Evolutionary conservation across 2,797 vertebrate genomes (phyloP).

Genomic region (Microctenopoma stevenorrisi): DNA sequence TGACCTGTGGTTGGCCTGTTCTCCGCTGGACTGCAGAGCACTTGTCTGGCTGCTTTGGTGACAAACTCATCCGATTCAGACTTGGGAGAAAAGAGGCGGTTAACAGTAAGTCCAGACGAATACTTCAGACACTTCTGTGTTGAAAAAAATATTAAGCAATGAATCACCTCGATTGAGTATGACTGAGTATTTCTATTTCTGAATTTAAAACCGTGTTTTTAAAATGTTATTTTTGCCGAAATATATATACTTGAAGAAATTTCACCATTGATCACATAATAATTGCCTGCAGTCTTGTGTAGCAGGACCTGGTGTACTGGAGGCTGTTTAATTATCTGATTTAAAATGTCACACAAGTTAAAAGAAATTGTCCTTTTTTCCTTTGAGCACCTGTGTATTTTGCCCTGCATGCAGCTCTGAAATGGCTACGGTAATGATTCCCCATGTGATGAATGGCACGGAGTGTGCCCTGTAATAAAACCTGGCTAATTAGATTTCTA

Average conservation of each 20-base stretch:
- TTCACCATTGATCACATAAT: slow-evolving; percentile 3
- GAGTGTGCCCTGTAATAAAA: slow-evolving; percentile 46
- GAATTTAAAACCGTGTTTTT: no score
- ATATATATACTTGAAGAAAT: not conserved
- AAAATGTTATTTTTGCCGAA: not conserved
- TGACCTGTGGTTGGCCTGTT: slow-evolving; percentile 90
- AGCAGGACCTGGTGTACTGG: not conserved
- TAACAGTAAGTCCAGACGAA: slow-evolving; percentile 79
- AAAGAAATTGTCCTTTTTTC: not conserved
- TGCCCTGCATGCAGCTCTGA: slow-evolving; percentile 9
- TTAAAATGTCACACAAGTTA: slow-evolving; percentile 10
- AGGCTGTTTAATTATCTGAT: slow-evolving; percentile 15
- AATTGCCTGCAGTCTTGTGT: not conserved
- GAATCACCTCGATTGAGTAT: slow-evolving; percentile 6
- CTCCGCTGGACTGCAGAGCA: slow-evolving; percentile 85
- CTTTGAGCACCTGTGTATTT: slow-evolving; percentile 25
- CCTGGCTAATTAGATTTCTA: slow-evolving; percentile 62
- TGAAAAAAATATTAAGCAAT: not conserved
- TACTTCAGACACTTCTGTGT: not conserved
- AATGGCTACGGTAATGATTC: slow-evolving; percentile 23
- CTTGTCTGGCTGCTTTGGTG: slow-evolving; percentile 82
- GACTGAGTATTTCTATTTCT: no score
- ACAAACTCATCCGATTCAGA: slow-evolving; percentile 87
- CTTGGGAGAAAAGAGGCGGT: slow-evolving; percentile 83
- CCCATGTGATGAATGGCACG: slow-evolving; percentile 39